These are phyloP conservation scores for Psylliodes chrysocephalus DNA, from an alignment of 2,888 invertebrate species.

Conservation along the genomic window DNA sequence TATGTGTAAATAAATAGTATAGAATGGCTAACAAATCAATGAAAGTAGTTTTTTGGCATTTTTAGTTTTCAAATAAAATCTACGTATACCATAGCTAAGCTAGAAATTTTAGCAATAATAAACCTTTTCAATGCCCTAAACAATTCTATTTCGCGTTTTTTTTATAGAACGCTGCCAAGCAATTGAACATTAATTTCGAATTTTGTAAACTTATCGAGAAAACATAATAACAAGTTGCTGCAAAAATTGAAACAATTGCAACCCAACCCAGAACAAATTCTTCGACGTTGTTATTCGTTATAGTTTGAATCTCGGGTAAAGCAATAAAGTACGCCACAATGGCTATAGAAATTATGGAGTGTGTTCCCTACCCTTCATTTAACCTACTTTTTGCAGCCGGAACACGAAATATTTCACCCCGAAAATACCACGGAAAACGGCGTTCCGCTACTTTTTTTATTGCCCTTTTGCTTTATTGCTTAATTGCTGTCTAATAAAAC, in stretches of 20 bases:
- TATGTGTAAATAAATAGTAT: no score
- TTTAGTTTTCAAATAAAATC: no score
- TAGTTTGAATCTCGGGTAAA: background rate
- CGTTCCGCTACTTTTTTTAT: slow-evolving; percentile 17
- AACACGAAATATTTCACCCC: slow-evolving; percentile 19
- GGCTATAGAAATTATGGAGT: slow-evolving; percentile 25
- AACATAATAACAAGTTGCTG: no score
- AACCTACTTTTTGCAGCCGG: slow-evolving; percentile 15
- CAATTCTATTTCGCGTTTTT: no score
- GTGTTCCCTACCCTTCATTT: slow-evolving; percentile 21
- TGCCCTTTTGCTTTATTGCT: slow-evolving; percentile 13
- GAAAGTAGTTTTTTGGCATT: no score
- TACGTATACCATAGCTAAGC: no score
- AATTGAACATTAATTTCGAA: no score
- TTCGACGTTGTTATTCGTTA: slow-evolving; percentile 1
- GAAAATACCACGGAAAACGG: slow-evolving; percentile 13
- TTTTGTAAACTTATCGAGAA: no score
- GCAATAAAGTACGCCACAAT: slow-evolving; percentile 23
- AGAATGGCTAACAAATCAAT: no score
- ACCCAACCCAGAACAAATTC: background rate
- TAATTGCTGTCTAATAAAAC: slow-evolving; percentile 18
- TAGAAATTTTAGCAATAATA: no score
- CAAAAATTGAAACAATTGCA: slow-evolving; percentile 7
- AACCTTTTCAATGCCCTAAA: no score
- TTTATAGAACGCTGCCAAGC: no score